Evolutionary conservation across 1,140 invertebrate genomes (phyloP), one percentile per base, ranked within the genome.

Genomic region (Phenacoccus solenopsis): DNA sequence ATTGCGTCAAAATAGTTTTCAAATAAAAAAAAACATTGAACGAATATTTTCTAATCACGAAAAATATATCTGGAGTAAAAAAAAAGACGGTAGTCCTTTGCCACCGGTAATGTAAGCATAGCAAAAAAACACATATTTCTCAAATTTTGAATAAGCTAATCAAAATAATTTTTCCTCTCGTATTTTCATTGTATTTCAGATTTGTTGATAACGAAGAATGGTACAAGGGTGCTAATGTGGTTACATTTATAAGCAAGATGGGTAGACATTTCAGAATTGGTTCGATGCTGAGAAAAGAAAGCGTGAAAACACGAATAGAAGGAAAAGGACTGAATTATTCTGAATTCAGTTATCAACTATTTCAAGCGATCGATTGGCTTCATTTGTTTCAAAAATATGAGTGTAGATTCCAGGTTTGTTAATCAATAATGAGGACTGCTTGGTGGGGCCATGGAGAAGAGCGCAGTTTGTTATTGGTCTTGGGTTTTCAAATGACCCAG

Each of bases 311-410:
- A 20, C 84, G 94, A 72, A 78, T 97, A 9, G 83, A 88, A 27
- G 84, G 82, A 30, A n/a, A n/a, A n/a, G 94, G 94, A 56, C 91
- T 99, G 85, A 96, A 88, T 79, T 96, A 94, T 76, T 89, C 93
- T 1, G 97, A 99, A 80, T 98, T 99, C 78, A 87, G 88, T 35
- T 99, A 98, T 78, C 96, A 98, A 80, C 81, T 95, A 72, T 94
- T 98, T 77, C 97, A 99, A 84, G 88, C 94, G 0, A 95, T 95
- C 80, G 97, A 99, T 80, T 99, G 96, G 96, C 78, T 92, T 13
- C 84, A 96, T 80, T 84, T 99, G 38, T 83, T 86, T 67, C 83
- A 89, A 59, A 85, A 87, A 61, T 87, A 93, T 77, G 83, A 90
- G 25, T 98, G 96, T 78, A 81, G 80, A 70, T 93, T 98, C 81